These are phyloP conservation scores for Neosilurus mollespiculum DNA, from an alignment of 2,797 vertebrate genomes.

Conservation along the genomic window DNA sequence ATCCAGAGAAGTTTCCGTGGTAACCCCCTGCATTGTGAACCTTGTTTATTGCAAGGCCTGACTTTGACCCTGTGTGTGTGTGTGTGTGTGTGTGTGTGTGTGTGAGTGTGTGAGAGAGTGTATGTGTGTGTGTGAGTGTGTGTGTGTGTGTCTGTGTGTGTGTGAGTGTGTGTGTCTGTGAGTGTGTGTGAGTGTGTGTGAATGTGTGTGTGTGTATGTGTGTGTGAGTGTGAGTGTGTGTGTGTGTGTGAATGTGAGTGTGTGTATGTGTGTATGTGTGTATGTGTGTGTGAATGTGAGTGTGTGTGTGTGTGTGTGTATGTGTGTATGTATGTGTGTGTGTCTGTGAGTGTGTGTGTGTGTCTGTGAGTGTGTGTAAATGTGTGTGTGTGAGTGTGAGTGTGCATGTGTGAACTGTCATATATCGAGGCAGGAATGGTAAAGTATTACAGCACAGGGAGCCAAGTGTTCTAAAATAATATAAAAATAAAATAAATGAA, in stretches of 20 bases:
- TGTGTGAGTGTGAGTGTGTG: slow-evolving; percentile 17
- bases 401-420: too few relatives aligned
- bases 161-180: too few relatives aligned
- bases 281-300: too few relatives aligned
- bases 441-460: background rate
- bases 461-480: background rate
- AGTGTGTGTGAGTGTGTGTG: slow-evolving; percentile 15
- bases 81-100: slow-evolving; percentile 31
- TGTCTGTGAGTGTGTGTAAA: too few relatives aligned
- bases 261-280: too few relatives aligned
- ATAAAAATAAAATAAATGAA: background rate
- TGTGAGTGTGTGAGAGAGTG: slow-evolving; percentile 17
- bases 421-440: background rate
- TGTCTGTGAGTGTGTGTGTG: background rate
- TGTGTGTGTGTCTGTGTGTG: too few relatives aligned
- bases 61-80: slow-evolving; percentile 16
- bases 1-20: slow-evolving; percentile 80
- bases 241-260: too few relatives aligned
- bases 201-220: slow-evolving; percentile 30
- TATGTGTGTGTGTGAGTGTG: too few relatives aligned
- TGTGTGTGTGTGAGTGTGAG: too few relatives aligned
- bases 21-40: slow-evolving; percentile 67
- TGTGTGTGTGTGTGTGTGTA: slow-evolving; percentile 36
- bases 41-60: too few relatives aligned
- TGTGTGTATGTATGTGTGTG: slow-evolving; percentile 29